Evolutionary conservation across 2,888 invertebrate genomes (phyloP), one percentile per base, ranked within the genome.

Genomic region (Drosophila pseudotakahashii): DNA sequence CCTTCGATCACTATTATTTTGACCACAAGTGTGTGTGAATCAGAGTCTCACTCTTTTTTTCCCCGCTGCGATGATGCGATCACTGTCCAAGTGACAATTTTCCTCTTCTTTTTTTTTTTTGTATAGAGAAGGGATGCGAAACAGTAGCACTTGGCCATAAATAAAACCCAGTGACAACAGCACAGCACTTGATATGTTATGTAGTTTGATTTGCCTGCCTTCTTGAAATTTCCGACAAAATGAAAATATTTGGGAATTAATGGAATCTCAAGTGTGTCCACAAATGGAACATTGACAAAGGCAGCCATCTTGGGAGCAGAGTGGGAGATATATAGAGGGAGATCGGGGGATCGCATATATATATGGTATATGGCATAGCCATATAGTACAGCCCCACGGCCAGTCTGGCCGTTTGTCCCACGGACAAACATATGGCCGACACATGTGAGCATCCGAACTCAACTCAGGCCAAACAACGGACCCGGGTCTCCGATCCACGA

Each of bases 201-300:
- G 63, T 62, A 41, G 62, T 63, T 48, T 63, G 62, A 63, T 63
- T 63, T 64, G 60, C 26, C 59, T 41, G 57, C 30, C 60, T 34
- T 41, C 64, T 63, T 41, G 37, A 34, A 48, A 41, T 62, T 62
- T 62, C 32, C 62, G 39, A 48, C 62, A 16, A 44, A 79, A 88
- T 78, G 75, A 69, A 86, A 86, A 86, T 88, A 84, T 88, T 84
- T 89, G 79, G 70, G 82, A 82, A 87, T 84, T 84, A 84, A 89
- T 84, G 89, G 84, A 84, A 87, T 81, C 85, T 84, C 84, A 84
- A 84, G 84, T 84, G 84, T 89, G 89, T 89, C 88, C 89, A 84
- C 84, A 84, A 88, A 88, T 84, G 88, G 81, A 85, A 83, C 76
- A 75, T 64, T 77, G 78, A 72, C 72, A 79, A 70, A 59, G 50